phyloP scores from a whole-genome alignment of 2,797 vertebrate genomes.

The Cyprinella venusta region DNA sequence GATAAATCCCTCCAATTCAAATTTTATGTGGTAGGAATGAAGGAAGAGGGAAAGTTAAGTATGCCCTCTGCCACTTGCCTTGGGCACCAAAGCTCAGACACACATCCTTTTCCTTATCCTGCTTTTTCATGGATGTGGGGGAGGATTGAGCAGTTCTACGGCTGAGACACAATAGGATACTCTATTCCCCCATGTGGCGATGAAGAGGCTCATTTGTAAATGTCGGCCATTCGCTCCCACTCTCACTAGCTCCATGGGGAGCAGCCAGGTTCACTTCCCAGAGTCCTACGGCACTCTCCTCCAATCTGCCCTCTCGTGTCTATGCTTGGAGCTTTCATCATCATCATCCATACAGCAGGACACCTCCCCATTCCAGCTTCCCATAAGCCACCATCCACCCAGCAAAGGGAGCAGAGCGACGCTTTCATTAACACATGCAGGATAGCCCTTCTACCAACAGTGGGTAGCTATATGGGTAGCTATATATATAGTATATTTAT shows the following conservation, averaged over 20 bases:
- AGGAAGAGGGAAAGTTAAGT: slow-evolving; percentile 34
- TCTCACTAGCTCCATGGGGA: slow-evolving; percentile 62
- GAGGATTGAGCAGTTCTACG: slow-evolving; percentile 51
- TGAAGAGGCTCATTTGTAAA: slow-evolving; percentile 61
- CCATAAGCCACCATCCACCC: slow-evolving; percentile 61
- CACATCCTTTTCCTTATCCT: slow-evolving; percentile 43
- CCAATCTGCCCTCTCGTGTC: slow-evolving; percentile 73
- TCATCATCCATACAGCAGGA: slow-evolving; percentile 77
- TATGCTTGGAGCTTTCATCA: slow-evolving; percentile 69
- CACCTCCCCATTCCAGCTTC: slow-evolving; percentile 50
- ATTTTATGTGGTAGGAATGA: slow-evolving; percentile 42
- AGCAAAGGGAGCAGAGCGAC: slow-evolving; percentile 68
- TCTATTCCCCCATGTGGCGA: slow-evolving; percentile 58
- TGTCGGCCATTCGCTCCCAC: slow-evolving; percentile 51
- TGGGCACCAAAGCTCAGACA: slow-evolving; percentile 30
- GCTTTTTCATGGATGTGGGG: slow-evolving; percentile 42
- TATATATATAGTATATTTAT: too few species aligned
- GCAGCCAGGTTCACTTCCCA: slow-evolving; percentile 73
- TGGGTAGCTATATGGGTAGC: too few species aligned
- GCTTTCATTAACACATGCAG: slow-evolving; percentile 16
- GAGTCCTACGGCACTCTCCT: slow-evolving; percentile 65
- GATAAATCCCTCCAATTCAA: slow-evolving; percentile 33
- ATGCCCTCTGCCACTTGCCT: slow-evolving; percentile 42
- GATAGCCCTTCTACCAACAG: slow-evolving; percentile 5
- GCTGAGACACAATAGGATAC: slow-evolving; percentile 58